Percentiles rank a stretch among this genome's conserved stretches.
phyloP scores from a whole-genome alignment of 2,888 invertebrate species.

The Lasius fuliginosus region DNA sequence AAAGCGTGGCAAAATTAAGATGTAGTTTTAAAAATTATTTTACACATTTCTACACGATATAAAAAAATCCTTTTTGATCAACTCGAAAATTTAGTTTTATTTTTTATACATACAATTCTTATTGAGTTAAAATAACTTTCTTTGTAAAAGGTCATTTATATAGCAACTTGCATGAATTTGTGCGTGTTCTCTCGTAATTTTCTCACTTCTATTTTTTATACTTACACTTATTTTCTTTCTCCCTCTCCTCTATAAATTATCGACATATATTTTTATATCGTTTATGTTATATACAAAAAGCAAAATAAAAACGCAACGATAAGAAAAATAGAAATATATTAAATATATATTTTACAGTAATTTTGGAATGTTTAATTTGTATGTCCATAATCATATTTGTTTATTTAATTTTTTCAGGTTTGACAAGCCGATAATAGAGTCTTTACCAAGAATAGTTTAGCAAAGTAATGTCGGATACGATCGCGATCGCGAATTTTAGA shows the following conservation, averaged over 20 bases:
- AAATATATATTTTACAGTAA: background rate
- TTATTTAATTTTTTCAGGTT: background rate
- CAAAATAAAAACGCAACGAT: background rate
- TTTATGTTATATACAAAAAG: background rate
- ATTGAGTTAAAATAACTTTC: background rate
- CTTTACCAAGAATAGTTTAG: constrained; percentile 14
- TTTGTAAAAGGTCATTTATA: background rate
- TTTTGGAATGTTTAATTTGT: background rate
- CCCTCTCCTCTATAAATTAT: background rate
- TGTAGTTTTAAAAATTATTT: background rate
- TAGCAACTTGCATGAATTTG: background rate
- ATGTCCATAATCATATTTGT: background rate
- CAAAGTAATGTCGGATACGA: background rate
- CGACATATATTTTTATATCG: no score
- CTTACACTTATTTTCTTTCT: background rate
- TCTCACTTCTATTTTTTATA: background rate
- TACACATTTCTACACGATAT: background rate
- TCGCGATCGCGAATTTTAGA: constrained; percentile 71
- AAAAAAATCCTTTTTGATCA: background rate
- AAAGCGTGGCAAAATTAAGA: background rate
- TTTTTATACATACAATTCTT: background rate
- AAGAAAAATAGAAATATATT: background rate
- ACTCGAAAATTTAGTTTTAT: background rate
- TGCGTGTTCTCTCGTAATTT: background rate
- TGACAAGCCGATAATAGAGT: background rate